These are phyloP conservation scores for Bradypus variegatus DNA, from an alignment of 2,797 vertebrate genomes.

Conservation along the genomic window DNA sequence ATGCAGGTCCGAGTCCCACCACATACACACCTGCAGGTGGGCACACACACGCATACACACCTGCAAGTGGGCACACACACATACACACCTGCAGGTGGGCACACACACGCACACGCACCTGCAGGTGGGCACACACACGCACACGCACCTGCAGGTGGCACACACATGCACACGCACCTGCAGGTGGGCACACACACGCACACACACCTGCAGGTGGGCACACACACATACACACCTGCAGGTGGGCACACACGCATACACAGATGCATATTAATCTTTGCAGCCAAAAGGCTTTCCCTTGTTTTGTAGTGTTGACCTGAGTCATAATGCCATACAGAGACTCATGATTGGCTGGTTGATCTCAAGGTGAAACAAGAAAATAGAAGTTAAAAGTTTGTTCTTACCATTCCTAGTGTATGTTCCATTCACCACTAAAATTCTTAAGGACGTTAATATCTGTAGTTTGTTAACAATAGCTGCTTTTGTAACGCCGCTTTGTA, in stretches of 20 bases:
- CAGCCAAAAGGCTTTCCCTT: constrained; percentile 45
- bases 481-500: neutral
- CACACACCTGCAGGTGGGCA: too few relatives aligned
- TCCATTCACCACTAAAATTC: neutral
- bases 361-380: constrained; percentile 47
- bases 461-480: constrained; percentile 5
- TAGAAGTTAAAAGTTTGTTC: constrained; percentile 31
- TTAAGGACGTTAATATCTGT: neutral
- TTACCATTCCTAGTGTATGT: neutral
- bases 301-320: constrained; percentile 46
- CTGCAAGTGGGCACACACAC: neutral
- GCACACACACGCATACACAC: neutral
- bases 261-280: constrained; percentile 36
- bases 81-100: neutral
- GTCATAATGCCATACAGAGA: constrained; percentile 23
- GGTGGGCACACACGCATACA: neutral
- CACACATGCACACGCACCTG: neutral
- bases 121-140: neutral
- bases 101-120: neutral
- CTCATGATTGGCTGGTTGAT: constrained; percentile 29
- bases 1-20: neutral
- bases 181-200: neutral
- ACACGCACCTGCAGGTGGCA: too few relatives aligned
- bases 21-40: neutral
- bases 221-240: neutral